Percentiles rank a stretch among this genome's conserved stretches.
These are phyloP conservation scores for Caranx ignobilis DNA, from an alignment of 2,113 vertebrate species.

Conservation along the genomic window DNA sequence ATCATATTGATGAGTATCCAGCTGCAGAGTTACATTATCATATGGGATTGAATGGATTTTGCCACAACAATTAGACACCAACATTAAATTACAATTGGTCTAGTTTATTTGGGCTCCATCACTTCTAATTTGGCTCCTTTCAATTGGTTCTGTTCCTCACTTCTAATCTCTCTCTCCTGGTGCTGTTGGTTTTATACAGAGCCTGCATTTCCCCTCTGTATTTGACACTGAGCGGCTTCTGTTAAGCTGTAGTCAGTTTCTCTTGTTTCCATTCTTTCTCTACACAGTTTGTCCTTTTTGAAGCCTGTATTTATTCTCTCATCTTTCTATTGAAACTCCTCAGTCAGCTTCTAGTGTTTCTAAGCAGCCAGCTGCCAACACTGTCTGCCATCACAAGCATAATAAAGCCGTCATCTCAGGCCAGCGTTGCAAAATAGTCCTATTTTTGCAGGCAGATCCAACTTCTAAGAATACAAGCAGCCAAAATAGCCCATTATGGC, in stretches of 20 bases:
- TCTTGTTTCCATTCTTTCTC: conserved; percentile 1
- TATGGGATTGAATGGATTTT: neutral
- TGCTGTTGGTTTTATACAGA: neutral
- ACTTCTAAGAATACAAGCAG: conserved; percentile 68
- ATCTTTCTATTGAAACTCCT: conserved; percentile 25
- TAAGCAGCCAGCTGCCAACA: conserved; percentile 46
- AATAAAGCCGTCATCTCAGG: conserved; percentile 57
- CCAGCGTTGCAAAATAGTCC: conserved; percentile 53
- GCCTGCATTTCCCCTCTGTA: neutral
- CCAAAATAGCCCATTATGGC: conserved; percentile 63
- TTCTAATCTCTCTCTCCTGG: neutral
- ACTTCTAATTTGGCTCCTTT: neutral
- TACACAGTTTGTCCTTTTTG: conserved; percentile 25
- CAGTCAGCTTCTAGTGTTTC: conserved; percentile 45
- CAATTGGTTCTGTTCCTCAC: neutral
- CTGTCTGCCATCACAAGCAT: conserved; percentile 45
- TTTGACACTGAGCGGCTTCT: conserved; percentile 14
- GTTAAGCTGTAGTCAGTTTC: conserved; percentile 3
- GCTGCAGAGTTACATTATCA: neutral
- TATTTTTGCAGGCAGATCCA: conserved; percentile 61
- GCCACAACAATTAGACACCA: neutral
- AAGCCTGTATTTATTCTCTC: conserved; percentile 21
- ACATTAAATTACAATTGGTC: neutral
- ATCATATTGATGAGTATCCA: neutral
- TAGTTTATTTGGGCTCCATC: neutral